Evolutionary conservation across 2,888 invertebrate genomes (phyloP), one percentile per base, ranked within the genome.

Genomic region (Eumerus sabulonum): DNA sequence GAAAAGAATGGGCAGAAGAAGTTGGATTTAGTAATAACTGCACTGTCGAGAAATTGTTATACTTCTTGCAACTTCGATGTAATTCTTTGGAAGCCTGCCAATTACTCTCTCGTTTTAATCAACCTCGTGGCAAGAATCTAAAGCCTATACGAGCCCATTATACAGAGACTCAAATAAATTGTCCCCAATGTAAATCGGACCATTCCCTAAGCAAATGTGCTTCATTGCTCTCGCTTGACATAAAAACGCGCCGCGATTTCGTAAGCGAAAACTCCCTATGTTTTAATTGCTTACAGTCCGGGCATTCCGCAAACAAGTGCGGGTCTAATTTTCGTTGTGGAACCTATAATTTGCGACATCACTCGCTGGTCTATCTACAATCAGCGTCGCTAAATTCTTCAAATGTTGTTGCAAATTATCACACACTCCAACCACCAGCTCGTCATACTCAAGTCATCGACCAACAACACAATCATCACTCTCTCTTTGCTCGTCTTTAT

Each of bases 1-100:
- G 50, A 40, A 40, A 56, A 18, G 66, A 14, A 4, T 66, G 56
- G 66, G 36, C 56, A 12, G 35, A 40, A 36, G 56, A 54, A 40
- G 44, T 47, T 13, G 67, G 47, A 5, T 40, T 45, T 36, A 14
- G 36, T 12, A 9, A 27, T 19, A 19, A 50, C 27, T 19, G n/a
- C 12, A 18, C 47, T 9, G 17, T 47, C 9, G 17, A 47, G 12
- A 17, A 47, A 17, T 50, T 67, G 12, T 13, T 67, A 12, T 48
- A 57, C 5, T 57, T 57, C 12, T 16, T 45, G 14, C 48, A 67
- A 50, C 18, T 5, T 1, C 19, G 59, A 7, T 68, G 56, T 13
- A 9, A 45, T 14, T 9, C 45, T 14, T 45, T 45, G 45, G 45
- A 45, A 45, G 13, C 45, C 12, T 45, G 45, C 9, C 45, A 45